phyloP scores from a whole-genome alignment of 2,888 invertebrate species.

The Zele albiditarsus region DNA sequence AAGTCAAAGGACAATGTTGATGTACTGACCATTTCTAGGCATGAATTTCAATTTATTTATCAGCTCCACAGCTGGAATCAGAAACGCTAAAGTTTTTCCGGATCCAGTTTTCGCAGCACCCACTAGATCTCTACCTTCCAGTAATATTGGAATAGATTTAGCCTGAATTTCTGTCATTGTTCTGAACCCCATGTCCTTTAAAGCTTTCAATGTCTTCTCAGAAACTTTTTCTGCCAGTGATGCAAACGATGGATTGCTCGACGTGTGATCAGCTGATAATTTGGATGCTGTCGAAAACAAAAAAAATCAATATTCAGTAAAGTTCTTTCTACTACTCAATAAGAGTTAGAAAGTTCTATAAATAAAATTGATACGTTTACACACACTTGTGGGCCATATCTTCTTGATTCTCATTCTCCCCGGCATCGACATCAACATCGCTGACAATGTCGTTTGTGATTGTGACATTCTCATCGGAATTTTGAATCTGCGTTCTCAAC shows the following conservation, averaged over 20 bases:
- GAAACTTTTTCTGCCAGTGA: conserved; percentile 81
- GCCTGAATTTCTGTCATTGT: conserved; percentile 97
- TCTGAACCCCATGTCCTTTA: conserved; percentile 93
- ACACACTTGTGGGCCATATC: conserved; percentile 60
- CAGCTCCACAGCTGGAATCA: conserved; percentile 74
- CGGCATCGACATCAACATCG: conserved; percentile 40
- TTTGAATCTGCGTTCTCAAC: conserved; percentile 33
- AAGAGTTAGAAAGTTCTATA: too few relatives aligned
- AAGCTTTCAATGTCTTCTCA: conserved; percentile 86
- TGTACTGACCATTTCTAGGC: conserved; percentile 82
- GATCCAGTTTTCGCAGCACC: conserved; percentile 76
- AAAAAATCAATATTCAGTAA: too few relatives aligned
- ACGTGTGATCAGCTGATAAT: conserved; percentile 77
- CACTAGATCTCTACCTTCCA: conserved; percentile 94
- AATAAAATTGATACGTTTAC: conserved; percentile 46
- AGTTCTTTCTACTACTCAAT: too few relatives aligned
- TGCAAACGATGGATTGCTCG: conserved; percentile 75
- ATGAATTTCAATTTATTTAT: conserved; percentile 2
- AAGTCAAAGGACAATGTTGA: neutral
- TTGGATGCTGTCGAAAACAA: conserved; percentile 70
- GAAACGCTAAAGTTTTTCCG: neutral
- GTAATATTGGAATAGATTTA: conserved; percentile 88
- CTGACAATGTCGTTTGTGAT: conserved; percentile 55
- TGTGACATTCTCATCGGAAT: conserved; percentile 43
- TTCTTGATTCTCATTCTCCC: conserved; percentile 41